Conservation (phyloP, 1,140 invertebrate genomes). For the Zophobas morio region DNA sequence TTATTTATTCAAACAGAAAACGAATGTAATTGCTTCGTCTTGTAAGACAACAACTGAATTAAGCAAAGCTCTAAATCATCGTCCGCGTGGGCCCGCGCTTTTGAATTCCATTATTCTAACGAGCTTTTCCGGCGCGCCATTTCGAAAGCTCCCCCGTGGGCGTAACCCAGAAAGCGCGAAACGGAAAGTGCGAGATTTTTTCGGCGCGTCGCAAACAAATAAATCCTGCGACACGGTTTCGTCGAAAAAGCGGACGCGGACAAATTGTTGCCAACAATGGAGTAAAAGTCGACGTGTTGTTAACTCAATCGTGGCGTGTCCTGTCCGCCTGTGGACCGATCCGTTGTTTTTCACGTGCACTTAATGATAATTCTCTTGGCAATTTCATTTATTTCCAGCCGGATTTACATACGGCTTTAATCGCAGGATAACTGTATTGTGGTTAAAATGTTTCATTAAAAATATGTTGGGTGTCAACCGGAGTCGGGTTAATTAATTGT, state of each 20-base stretch:
- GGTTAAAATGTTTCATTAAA: constrained; percentile 42
- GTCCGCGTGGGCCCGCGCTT: constrained; percentile 9
- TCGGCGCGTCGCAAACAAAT: not conserved
- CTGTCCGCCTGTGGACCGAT: constrained; percentile 49
- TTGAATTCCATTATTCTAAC: constrained; percentile 36
- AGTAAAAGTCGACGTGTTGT: constrained; percentile 43
- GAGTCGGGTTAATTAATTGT: constrained; percentile 27
- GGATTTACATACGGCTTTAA: constrained; percentile 41
- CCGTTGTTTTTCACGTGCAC: constrained; percentile 50
- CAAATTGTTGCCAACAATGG: not conserved
- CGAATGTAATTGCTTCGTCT: constrained; percentile 40
- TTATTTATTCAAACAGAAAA: constrained; percentile 41
- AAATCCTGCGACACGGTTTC: not conserved
- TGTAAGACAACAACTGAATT: constrained; percentile 39
- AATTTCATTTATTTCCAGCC: constrained; percentile 58
- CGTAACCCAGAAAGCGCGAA: constrained; percentile 52
- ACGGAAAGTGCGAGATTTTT: constrained; percentile 49
- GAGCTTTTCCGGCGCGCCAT: not conserved
- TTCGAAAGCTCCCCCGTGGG: constrained; percentile 39
- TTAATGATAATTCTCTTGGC: constrained; percentile 57
- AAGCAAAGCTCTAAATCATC: constrained; percentile 34
- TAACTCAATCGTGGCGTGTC: constrained; percentile 50
- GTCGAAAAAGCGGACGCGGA: not conserved
- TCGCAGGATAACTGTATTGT: constrained; percentile 37
- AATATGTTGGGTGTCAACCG: constrained; percentile 30